A percentile compares a stretch with the other conserved stretches of the same genome.
phyloP scores from a whole-genome alignment of 2,888 invertebrate genomes.

The Clanis bilineata region DNA sequence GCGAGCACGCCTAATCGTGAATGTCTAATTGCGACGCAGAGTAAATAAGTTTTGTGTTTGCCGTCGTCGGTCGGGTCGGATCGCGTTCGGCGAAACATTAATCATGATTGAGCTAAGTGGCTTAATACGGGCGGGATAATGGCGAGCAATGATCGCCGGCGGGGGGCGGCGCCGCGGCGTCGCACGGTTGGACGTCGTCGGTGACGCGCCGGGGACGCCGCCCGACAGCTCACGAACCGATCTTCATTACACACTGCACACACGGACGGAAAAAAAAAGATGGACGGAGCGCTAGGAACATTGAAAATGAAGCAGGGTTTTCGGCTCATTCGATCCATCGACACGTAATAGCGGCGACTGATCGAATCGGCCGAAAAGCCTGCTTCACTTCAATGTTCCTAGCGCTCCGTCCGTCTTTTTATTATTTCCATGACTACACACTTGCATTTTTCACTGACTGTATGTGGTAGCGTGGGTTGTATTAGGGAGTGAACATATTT shows the following conservation, averaged over 20 bases:
- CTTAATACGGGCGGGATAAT: constrained; percentile 81
- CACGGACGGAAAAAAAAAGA: too few species aligned
- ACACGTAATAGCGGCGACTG: too few species aligned
- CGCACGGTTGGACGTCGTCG: constrained; percentile 64
- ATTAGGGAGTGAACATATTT: too few species aligned
- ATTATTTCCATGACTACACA: too few species aligned
- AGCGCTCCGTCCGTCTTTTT: too few species aligned
- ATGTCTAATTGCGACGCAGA: constrained; percentile 79
- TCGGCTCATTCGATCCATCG: too few species aligned
- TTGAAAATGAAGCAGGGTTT: too few species aligned
- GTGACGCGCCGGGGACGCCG: constrained; percentile 45
- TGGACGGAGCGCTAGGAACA: too few species aligned
- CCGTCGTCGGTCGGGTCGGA: constrained; percentile 70
- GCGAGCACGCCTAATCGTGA: constrained; percentile 69
- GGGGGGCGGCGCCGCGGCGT: constrained; percentile 74
- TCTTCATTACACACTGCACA: constrained; percentile 9
- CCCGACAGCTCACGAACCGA: neutral
- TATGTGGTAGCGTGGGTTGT: neutral
- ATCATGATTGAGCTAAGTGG: constrained; percentile 84
- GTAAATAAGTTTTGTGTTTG: constrained; percentile 82
- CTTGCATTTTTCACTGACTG: neutral
- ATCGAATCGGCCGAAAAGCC: too few species aligned
- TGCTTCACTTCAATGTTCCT: too few species aligned
- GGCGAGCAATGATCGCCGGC: constrained; percentile 77
- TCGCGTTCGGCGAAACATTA: constrained; percentile 79